A percentile compares a stretch with the other conserved stretches of the same genome.
phyloP scores from a whole-genome alignment of 2,888 invertebrate species.

The Aporophyla nigra region DNA sequence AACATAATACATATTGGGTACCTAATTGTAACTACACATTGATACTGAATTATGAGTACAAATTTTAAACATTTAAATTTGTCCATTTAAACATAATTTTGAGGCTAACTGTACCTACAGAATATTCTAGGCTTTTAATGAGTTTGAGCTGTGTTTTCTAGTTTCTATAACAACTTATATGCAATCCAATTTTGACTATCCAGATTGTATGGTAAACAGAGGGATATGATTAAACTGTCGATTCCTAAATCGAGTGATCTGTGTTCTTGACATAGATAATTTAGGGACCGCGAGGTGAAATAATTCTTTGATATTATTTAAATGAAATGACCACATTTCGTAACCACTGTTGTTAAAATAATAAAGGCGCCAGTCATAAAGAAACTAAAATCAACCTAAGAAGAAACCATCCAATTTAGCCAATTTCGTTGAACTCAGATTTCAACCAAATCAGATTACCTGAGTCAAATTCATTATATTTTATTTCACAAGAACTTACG shows the following conservation, averaged over 20 bases:
- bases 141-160: constrained; percentile 1
- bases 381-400: neutral
- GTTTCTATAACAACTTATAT: neutral
- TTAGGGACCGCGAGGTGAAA: neutral
- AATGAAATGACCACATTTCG: neutral
- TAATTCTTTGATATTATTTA: neutral
- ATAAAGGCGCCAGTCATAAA: neutral
- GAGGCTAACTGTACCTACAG: neutral
- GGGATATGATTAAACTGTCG: neutral
- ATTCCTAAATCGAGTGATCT: neutral
- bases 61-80: too few relatives aligned
- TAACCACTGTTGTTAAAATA: neutral
- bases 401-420: neutral
- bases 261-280: constrained; percentile 19
- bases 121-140: neutral
- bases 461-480: neutral
- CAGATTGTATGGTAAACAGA: neutral
- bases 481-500: neutral
- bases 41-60: too few relatives aligned
- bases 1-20: neutral
- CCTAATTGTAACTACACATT: too few relatives aligned
- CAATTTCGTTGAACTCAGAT: neutral
- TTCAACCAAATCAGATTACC: neutral
- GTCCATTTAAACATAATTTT: neutral
- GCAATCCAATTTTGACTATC: neutral